phyloP scores from a whole-genome alignment of 2,113 vertebrate species.

The Nesogale talazaci region DNA sequence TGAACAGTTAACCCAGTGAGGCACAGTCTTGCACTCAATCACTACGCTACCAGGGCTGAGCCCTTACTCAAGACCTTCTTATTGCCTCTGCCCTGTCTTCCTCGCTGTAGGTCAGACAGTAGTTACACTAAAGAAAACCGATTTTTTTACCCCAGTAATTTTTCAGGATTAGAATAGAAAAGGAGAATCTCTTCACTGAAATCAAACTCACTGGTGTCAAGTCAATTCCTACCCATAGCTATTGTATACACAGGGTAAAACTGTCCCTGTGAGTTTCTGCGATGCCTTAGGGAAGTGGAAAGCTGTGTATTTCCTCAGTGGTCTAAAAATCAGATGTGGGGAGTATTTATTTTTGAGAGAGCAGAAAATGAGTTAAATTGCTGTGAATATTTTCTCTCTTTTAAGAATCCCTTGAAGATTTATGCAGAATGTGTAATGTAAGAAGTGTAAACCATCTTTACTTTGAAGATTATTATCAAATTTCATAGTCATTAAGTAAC shows the following conservation, averaged over 20 bases:
- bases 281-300: not conserved
- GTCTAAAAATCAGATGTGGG: not conserved
- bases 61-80: no score
- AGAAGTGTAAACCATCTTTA: slow-evolving; percentile 36
- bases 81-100: not conserved
- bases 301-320: not conserved
- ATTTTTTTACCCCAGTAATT: no score
- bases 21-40: no score
- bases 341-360: slow-evolving; percentile 17
- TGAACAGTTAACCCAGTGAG: no score
- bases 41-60: no score
- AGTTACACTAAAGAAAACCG: not conserved
- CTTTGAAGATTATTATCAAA: slow-evolving; percentile 52
- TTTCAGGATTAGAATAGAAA: slow-evolving; percentile 14
- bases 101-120: not conserved
- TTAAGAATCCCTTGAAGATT: slow-evolving; percentile 19
- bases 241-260: no score
- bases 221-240: no score
- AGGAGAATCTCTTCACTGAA: not conserved
- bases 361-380: slow-evolving; percentile 56
- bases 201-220: no score
- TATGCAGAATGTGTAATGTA: slow-evolving; percentile 35
- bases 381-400: slow-evolving; percentile 34
- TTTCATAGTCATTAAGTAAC: slow-evolving; percentile 16
- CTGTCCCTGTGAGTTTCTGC: no score